phyloP scores from a whole-genome alignment of 2,888 invertebrate genomes.

The Phanerotoma sp. region DNA sequence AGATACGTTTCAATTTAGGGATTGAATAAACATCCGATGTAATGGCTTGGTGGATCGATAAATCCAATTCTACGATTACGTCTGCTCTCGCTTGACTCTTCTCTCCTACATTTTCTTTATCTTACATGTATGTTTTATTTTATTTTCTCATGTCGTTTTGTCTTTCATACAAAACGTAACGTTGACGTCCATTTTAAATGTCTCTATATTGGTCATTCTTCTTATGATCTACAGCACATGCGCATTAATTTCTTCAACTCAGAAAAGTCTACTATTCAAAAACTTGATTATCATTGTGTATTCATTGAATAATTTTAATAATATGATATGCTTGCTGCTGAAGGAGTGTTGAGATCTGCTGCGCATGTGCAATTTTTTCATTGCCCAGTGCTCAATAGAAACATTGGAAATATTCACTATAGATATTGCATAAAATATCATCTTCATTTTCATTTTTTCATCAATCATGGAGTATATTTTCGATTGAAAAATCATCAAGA shows the following conservation, averaged over 20 bases:
- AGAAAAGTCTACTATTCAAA: too few species aligned
- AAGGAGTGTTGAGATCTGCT: too few species aligned
- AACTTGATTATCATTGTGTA: too few species aligned
- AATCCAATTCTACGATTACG: constrained; percentile 37
- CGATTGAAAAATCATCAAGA: too few species aligned
- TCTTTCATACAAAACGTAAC: constrained; percentile 10
- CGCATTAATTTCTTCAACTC: not conserved
- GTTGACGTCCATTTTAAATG: constrained; percentile 9
- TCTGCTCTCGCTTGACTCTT: constrained; percentile 5
- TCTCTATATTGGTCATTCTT: constrained; percentile 2
- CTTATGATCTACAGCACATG: not conserved
- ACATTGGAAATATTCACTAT: too few species aligned
- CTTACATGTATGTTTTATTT: constrained; percentile 9
- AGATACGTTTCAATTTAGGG: constrained; percentile 49
- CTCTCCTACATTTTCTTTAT: constrained; percentile 4
- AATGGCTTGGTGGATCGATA: constrained; percentile 43
- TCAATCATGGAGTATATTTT: too few species aligned
- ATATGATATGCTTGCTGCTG: too few species aligned
- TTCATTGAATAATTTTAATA: too few species aligned
- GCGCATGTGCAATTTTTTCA: too few species aligned
- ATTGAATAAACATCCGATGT: constrained; percentile 41
- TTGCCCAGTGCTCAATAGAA: too few species aligned
- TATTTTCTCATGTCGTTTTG: not conserved
- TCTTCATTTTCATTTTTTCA: too few species aligned
- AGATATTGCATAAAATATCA: too few species aligned